These are phyloP conservation scores for Rutpela maculata DNA, from an alignment of 2,888 invertebrate genomes.

Conservation along the genomic window DNA sequence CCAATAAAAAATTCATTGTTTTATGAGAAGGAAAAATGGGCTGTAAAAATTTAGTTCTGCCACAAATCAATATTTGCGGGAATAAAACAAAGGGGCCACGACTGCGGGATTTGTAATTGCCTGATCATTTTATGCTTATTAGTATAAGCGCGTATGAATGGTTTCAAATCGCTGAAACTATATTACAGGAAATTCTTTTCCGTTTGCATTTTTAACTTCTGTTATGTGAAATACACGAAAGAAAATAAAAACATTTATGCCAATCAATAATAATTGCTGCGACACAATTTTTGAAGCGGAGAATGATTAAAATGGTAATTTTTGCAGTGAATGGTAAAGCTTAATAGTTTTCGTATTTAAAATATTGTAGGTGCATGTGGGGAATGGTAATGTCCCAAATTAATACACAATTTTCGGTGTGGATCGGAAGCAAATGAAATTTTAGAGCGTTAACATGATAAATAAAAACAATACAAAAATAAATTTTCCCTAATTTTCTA, in stretches of 20 bases:
- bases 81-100: neutral
- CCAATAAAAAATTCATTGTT: slow-evolving; percentile 34
- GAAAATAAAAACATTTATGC: neutral
- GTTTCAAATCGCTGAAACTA: neutral
- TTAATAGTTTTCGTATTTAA: neutral
- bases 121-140: neutral
- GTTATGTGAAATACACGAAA: neutral
- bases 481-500: no score
- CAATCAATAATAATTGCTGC: neutral
- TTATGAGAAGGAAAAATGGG: slow-evolving; percentile 13
- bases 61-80: slow-evolving; percentile 13
- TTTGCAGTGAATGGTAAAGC: neutral
- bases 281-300: neutral
- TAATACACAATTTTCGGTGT: no score
- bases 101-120: neutral
- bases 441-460: no score
- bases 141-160: neutral
- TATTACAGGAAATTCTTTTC: no score
- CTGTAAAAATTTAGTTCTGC: slow-evolving; percentile 14
- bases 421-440: no score
- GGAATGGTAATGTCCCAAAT: no score
- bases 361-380: neutral
- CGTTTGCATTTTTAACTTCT: neutral
- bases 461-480: no score
- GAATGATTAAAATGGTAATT: neutral